Evolutionary conservation across 2,888 invertebrate genomes (phyloP).

Genomic region (Beris chalybata): DNA sequence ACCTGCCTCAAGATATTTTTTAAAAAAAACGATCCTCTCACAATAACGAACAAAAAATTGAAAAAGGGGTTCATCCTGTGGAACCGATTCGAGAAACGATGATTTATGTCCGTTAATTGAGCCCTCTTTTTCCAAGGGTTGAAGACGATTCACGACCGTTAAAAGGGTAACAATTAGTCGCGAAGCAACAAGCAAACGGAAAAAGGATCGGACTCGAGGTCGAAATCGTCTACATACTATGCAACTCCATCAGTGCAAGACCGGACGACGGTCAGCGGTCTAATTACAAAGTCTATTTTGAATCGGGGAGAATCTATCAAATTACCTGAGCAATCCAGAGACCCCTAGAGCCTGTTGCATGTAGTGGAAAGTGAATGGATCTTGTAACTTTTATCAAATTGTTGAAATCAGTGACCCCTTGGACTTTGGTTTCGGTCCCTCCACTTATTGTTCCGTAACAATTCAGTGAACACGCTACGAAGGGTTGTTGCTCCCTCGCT

Average conservation of each 20-base stretch:
- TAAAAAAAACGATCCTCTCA: neutral
- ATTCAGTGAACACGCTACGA: constrained; percentile 20
- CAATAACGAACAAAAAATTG: too few species aligned
- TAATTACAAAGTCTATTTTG: neutral
- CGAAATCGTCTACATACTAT: neutral
- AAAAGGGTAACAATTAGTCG: too few species aligned
- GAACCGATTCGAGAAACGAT: constrained; percentile 22
- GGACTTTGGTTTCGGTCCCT: constrained; percentile 7
- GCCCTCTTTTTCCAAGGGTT: constrained; percentile 13
- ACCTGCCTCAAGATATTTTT: constrained; percentile 10
- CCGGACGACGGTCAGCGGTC: neutral
- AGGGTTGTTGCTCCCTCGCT: constrained; percentile 29
- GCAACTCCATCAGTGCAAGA: neutral
- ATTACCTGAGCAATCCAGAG: constrained; percentile 3
- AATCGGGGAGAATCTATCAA: neutral
- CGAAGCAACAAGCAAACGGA: too few species aligned
- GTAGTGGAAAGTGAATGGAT: too few species aligned
- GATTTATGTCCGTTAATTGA: constrained; percentile 19
- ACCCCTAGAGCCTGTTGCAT: neutral
- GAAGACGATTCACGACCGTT: neutral
- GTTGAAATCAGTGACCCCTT: neutral
- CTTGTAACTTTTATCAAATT: neutral
- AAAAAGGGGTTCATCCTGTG: constrained; percentile 20
- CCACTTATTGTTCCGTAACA: constrained; percentile 5
- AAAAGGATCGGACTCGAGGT: too few species aligned